phyloP scores from a whole-genome alignment of 2,888 invertebrate genomes.

The Perizoma affinitatum region DNA sequence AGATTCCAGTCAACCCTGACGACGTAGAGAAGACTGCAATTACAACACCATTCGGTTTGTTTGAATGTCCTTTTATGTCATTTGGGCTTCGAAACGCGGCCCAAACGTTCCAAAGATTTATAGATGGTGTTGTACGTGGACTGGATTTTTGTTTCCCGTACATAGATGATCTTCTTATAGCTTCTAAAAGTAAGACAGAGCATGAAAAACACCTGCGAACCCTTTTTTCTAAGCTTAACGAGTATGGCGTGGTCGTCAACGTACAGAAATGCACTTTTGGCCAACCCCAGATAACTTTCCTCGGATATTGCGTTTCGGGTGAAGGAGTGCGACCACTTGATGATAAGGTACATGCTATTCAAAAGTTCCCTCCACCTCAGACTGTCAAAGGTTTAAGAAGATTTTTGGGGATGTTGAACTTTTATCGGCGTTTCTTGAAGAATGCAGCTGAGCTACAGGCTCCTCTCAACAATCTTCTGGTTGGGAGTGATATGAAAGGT shows the following conservation, averaged over 20 bases:
- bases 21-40: too few species aligned
- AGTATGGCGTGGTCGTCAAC: background rate
- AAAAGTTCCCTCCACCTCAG: too few species aligned
- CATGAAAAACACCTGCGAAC: background rate
- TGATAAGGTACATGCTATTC: background rate
- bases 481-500: too few species aligned
- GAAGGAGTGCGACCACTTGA: background rate
- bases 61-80: slow-evolving; percentile 1
- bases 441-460: too few species aligned
- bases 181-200: background rate
- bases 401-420: too few species aligned
- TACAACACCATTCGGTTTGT: too few species aligned
- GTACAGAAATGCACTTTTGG: slow-evolving; percentile 3
- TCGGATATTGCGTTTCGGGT: background rate
- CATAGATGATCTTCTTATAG: background rate
- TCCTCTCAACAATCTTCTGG: too few species aligned
- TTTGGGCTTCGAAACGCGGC: background rate
- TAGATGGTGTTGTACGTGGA: background rate
- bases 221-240: background rate
- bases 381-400: too few species aligned
- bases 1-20: too few species aligned
- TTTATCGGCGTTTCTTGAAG: too few species aligned
- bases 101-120: background rate
- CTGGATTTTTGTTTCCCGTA: slow-evolving; percentile 1
- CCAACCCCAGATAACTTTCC: background rate